Conservation (phyloP, 2,888 invertebrate genomes). For the Coenonympha arcania region DNA sequence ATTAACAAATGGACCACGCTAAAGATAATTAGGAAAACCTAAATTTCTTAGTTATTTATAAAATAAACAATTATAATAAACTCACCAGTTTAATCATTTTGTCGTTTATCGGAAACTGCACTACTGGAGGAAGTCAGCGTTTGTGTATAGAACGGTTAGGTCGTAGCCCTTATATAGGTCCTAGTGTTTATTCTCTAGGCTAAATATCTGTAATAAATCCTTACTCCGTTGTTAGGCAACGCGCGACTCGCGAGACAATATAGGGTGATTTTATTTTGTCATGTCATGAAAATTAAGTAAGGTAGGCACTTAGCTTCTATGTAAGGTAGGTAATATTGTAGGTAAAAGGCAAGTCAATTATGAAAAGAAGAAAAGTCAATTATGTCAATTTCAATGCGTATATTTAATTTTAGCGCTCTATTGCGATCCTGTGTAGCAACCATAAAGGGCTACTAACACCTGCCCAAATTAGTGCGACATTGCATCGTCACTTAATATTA, state of each 20-base stretch:
- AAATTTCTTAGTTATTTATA: neutral
- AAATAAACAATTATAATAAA: constrained; percentile 6
- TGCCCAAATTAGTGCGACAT: too few relatives aligned
- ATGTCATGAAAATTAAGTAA: too few relatives aligned
- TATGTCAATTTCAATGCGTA: too few relatives aligned
- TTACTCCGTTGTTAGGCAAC: constrained; percentile 50
- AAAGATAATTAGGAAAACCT: too few relatives aligned
- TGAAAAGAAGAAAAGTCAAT: too few relatives aligned
- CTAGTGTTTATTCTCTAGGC: constrained; percentile 48
- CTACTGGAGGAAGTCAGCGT: constrained; percentile 33
- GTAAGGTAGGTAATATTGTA: too few relatives aligned
- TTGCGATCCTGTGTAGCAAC: too few relatives aligned
- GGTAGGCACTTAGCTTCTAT: neutral
- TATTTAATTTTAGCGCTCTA: too few relatives aligned
- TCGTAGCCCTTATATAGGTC: constrained; percentile 60
- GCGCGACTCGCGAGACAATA: constrained; percentile 38
- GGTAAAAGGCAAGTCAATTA: too few relatives aligned
- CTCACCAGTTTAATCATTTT: constrained; percentile 59
- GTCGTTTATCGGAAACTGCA: constrained; percentile 32
- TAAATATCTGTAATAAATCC: constrained; percentile 49
- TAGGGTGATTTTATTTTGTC: constrained; percentile 20
- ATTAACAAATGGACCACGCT: too few relatives aligned
- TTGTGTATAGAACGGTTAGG: constrained; percentile 43
- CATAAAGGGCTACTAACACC: too few relatives aligned
- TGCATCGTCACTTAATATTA: too few relatives aligned